Evolutionary conservation across 1,140 invertebrate genomes (phyloP), one percentile per base, ranked within the genome.

Genomic region (Temnothorax curvispinosus): DNA sequence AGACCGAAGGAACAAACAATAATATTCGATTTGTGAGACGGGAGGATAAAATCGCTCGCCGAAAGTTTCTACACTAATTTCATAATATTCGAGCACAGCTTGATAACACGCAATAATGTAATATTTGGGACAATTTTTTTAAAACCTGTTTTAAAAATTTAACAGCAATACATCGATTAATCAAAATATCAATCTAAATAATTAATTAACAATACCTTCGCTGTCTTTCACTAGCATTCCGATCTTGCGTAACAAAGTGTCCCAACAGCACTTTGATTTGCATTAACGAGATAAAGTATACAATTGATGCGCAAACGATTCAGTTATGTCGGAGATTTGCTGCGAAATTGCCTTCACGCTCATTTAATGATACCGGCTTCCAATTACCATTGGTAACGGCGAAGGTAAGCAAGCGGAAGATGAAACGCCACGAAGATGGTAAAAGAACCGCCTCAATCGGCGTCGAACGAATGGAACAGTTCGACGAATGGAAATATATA

Each of bases 401-500:
- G n/a, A 69, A 80, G 44, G 38, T 69, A 82, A 81, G 50, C 32
- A 64, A 21, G 60, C 38, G 52, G 47, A 81, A 78, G 52, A 85
- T 78, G 62, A 85, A 41, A 82, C 54, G 54, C 13, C 38, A 15
- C 18, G 18, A 71, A 62, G 47, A 32, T 82, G 27, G 60, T 3
- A 41, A 74, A 84, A 74, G 44, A 41, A 7, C 52, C 52, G 58
- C 56, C 60, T 72, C 89, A 87, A 89, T 90, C 88, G 88, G 52
- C 64, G 56, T 78, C 64, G 87, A 89, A 27, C 27, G 27, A 27
- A 27, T 27, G 27, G 27, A 27, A 75, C 76, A 75, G 86, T 67
- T 89, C 62, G 71, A 41, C 52, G 71, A 86, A 90, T 90, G 60
- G 62, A 90, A 88, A 90, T 90, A 82, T 89, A 86, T 88, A 84